phyloP scores from a whole-genome alignment of 2,113 vertebrate genomes.

The Saimiri boliviensis region DNA sequence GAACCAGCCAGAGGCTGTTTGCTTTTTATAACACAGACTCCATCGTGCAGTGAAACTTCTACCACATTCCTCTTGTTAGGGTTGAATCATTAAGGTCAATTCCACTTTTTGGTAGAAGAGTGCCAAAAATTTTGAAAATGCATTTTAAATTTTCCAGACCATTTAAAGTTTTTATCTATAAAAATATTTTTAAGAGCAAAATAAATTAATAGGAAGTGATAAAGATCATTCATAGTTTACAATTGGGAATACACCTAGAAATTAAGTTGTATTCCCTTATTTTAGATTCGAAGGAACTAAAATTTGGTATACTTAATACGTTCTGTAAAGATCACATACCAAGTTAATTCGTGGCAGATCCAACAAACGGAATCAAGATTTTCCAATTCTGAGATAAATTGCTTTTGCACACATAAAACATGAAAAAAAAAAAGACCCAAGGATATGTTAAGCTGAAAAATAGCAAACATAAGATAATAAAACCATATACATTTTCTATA shows the following conservation, averaged over 20 bases:
- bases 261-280: background rate
- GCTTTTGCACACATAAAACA: background rate
- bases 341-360: background rate
- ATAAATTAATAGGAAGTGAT: background rate
- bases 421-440: background rate
- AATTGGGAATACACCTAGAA: background rate
- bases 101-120: background rate
- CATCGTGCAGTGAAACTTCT: background rate
- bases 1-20: background rate
- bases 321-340: background rate
- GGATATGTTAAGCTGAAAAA: background rate
- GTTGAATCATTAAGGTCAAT: background rate
- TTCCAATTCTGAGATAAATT: background rate
- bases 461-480: background rate
- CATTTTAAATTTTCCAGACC: background rate
- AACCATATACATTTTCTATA: background rate
- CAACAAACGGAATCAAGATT: background rate
- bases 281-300: background rate
- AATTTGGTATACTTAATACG: background rate
- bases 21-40: background rate
- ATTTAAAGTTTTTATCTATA: background rate
- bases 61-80: background rate
- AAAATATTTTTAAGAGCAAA: background rate
- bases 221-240: background rate
- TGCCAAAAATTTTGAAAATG: background rate